Percentiles rank a stretch among this genome's conserved stretches.
Conservation (phyloP, 1,140 invertebrate species). For the Physella acuta region DNA sequence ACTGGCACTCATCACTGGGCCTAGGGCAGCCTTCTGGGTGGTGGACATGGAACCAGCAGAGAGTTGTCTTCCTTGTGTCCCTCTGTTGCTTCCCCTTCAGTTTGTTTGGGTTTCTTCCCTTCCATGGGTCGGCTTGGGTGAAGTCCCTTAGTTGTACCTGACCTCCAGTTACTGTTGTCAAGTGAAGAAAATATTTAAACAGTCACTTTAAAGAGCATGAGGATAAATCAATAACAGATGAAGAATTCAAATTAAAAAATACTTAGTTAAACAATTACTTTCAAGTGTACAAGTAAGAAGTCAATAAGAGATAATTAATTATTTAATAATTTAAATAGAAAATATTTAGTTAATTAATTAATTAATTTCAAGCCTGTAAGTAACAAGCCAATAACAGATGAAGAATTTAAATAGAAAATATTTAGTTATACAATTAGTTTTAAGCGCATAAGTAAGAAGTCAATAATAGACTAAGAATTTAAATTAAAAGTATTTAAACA, state of each 20-base stretch:
- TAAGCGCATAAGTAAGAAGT: no score
- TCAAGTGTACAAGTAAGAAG: background rate
- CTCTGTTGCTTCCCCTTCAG: slow-evolving; percentile 29
- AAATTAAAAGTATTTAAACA: no score
- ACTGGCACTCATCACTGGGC: slow-evolving; percentile 69
- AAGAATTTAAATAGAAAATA: no score
- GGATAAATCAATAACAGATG: background rate
- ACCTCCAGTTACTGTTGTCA: slow-evolving; percentile 66
- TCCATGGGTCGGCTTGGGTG: slow-evolving; percentile 38
- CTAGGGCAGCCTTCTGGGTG: slow-evolving; percentile 88
- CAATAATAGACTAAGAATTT: no score
- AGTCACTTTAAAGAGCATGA: background rate
- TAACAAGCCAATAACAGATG: no score
- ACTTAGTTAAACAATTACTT: background rate
- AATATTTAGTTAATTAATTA: no score
- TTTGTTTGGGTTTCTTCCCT: slow-evolving; percentile 25
- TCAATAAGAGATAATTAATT: no score
- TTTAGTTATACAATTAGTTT: no score
- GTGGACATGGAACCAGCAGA: slow-evolving; percentile 83
- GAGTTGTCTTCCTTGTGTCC: slow-evolving; percentile 63
- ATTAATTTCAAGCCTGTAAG: no score
- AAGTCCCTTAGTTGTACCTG: slow-evolving; percentile 71
- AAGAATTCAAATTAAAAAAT: background rate
- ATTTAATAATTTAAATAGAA: no score
- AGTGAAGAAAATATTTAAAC: background rate